Evolutionary conservation across 2,113 vertebrate species (phyloP).

Genomic region (Myrmecophaga tridactyla): DNA sequence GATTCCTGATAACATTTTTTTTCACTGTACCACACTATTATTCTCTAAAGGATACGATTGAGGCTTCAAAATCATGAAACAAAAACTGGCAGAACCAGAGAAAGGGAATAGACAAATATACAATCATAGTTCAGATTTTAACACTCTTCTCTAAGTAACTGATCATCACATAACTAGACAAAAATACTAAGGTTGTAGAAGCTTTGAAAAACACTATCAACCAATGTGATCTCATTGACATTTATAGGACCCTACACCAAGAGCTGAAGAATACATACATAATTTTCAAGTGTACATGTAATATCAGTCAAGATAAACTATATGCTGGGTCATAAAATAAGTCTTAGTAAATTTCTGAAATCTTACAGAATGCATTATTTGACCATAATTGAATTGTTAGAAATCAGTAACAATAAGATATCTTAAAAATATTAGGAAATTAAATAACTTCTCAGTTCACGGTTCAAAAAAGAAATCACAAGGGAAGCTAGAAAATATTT

Average conservation of each 20-base stretch:
- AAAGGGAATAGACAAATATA: not conserved
- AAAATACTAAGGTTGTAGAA: not conserved
- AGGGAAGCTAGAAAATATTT: conserved; percentile 6
- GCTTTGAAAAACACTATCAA: not conserved
- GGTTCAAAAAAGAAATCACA: conserved; percentile 25
- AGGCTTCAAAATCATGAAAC: not conserved
- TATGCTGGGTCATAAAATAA: not conserved
- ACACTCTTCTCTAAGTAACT: conserved; percentile 6
- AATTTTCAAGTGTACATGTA: not conserved
- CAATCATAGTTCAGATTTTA: not conserved
- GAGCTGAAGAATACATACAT: conserved; percentile 15
- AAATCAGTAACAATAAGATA: not conserved
- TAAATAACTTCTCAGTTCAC: not conserved
- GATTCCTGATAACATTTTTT: not conserved
- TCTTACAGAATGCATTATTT: not conserved
- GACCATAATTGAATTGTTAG: not conserved
- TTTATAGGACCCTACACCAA: not conserved
- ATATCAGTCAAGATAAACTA: not conserved
- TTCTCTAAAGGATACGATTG: not conserved
- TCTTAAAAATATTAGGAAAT: conserved; percentile 3
- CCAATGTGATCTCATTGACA: conserved; percentile 6
- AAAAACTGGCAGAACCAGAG: conserved; percentile 31
- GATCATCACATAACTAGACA: not conserved
- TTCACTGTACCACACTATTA: not conserved
- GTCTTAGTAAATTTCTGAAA: conserved; percentile 1